phyloP scores from a whole-genome alignment of 2,113 vertebrate genomes.

The Megalops atlanticus region DNA sequence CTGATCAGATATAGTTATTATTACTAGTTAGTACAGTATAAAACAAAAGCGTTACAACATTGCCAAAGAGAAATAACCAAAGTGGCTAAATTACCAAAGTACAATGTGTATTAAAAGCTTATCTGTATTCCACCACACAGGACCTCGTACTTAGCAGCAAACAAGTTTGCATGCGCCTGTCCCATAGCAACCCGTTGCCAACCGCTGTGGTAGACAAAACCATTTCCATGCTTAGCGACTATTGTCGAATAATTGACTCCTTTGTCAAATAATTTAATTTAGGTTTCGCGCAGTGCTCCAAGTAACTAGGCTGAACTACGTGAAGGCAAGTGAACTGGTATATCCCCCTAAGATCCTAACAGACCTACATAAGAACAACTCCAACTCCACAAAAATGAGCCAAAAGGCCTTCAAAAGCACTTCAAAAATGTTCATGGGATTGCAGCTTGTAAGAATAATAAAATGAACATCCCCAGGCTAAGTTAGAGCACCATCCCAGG shows the following conservation, averaged over 20 bases:
- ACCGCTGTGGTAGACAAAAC: not conserved
- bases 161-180: not conserved
- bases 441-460: not conserved
- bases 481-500: not conserved
- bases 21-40: no score
- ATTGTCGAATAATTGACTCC: no score
- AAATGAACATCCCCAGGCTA: not conserved
- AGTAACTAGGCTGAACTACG: not conserved
- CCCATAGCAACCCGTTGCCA: not conserved
- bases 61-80: not conserved
- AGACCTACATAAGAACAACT: not conserved
- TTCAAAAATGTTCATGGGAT: no score
- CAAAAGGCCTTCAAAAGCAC: not conserved
- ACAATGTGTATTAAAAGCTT: not conserved
- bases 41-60: no score
- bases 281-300: not conserved
- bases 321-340: not conserved
- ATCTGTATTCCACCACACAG: not conserved
- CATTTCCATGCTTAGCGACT: not conserved
- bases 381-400: not conserved
- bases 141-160: not conserved
- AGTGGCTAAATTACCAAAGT: not conserved
- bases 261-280: not conserved
- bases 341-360: not conserved
- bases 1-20: no score